Evolutionary conservation across 2,113 vertebrate genomes (phyloP).

Genomic region (Channa maculata): DNA sequence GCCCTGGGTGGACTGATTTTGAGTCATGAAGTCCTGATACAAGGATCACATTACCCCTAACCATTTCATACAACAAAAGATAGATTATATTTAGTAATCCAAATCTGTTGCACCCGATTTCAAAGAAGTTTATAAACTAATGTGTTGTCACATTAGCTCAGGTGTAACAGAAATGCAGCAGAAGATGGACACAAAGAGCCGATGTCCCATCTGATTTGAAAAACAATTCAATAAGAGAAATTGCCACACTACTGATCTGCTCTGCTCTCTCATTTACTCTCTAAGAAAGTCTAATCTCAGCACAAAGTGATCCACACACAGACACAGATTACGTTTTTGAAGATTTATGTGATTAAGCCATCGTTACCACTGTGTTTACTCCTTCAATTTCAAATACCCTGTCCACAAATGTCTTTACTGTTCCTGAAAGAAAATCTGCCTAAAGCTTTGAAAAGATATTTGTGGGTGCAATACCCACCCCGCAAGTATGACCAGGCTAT

Average conservation of each 20-base stretch:
- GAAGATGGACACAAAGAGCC: neutral
- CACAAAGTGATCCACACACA: slow-evolving; percentile 61
- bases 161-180: neutral
- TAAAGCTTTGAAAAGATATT: neutral
- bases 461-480: neutral
- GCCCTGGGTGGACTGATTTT: too few species aligned
- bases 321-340: slow-evolving; percentile 53
- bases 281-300: slow-evolving; percentile 68
- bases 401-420: neutral
- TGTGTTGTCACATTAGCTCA: too few species aligned
- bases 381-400: neutral
- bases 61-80: too few species aligned
- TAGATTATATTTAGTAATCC: too few species aligned
- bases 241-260: slow-evolving; percentile 8
- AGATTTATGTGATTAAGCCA: slow-evolving; percentile 25
- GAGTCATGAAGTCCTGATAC: too few species aligned
- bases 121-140: too few species aligned
- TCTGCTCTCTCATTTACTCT: slow-evolving; percentile 42
- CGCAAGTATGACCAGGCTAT: neutral
- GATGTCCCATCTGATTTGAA: neutral
- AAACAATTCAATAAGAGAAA: too few species aligned
- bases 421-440: neutral
- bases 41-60: too few species aligned
- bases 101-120: too few species aligned
- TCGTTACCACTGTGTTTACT: slow-evolving; percentile 2